Conservation (phyloP, 2,888 invertebrate genomes). For the Antheraea yamamai region DNA sequence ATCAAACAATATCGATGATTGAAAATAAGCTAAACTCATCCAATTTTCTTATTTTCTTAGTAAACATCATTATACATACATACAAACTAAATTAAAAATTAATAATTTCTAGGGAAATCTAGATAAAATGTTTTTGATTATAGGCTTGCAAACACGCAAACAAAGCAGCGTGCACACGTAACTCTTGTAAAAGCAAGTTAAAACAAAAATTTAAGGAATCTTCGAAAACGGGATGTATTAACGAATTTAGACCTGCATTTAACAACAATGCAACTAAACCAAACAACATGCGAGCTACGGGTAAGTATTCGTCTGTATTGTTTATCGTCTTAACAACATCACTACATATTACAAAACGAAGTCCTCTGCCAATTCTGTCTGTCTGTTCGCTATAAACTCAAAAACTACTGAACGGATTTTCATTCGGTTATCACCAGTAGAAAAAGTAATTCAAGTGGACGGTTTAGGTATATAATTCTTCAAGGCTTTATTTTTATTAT, state of each 20-base stretch:
- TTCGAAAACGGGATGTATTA: slow-evolving; percentile 42
- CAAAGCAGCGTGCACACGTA: slow-evolving; percentile 34
- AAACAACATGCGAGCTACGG: background rate
- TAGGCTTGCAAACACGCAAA: slow-evolving; percentile 46
- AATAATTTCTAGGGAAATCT: background rate
- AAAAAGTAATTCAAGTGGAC: no score
- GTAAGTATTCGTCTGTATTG: background rate
- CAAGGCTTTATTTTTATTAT: no score
- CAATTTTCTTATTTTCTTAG: no score
- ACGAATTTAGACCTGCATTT: slow-evolving; percentile 29
- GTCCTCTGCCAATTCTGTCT: no score
- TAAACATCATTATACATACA: no score
- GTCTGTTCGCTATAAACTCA: no score
- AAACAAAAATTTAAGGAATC: slow-evolving; percentile 34
- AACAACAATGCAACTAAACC: background rate
- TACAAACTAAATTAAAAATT: no score
- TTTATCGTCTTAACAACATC: no score
- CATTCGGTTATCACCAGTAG: no score
- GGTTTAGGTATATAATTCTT: no score
- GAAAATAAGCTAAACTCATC: background rate
- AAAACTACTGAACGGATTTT: no score
- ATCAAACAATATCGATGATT: background rate
- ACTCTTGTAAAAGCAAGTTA: slow-evolving; percentile 38
- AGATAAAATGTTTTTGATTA: slow-evolving; percentile 20
- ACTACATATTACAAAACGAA: no score